A percentile compares a stretch with the other conserved stretches of the same genome.
These are phyloP conservation scores for Dioctria rufipes DNA, from an alignment of 2,888 invertebrate genomes.

Conservation along the genomic window DNA sequence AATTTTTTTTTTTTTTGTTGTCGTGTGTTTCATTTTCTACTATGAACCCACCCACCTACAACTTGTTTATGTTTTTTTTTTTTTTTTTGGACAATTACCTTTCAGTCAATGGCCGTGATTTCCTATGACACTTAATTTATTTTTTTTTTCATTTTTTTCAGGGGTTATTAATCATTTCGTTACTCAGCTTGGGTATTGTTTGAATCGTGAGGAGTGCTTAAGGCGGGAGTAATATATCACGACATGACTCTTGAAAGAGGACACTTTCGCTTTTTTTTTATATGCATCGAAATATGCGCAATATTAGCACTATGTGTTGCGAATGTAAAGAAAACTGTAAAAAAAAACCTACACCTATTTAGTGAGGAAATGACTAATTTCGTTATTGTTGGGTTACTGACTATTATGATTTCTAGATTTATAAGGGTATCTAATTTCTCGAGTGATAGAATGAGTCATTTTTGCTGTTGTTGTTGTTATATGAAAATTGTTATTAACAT, in stretches of 20 bases:
- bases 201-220: not conserved
- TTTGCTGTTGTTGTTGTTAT: no score
- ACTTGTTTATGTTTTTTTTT: no score
- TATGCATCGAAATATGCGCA: no score
- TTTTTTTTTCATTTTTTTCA: not conserved
- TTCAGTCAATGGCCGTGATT: not conserved
- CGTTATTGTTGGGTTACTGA: no score
- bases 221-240: not conserved
- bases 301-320: no score
- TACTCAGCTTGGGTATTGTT: not conserved
- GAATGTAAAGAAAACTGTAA: no score
- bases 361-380: no score
- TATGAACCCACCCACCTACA: not conserved
- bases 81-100: not conserved
- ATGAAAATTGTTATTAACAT: no score
- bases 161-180: not conserved
- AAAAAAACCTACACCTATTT: no score
- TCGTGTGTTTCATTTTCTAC: not conserved
- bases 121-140: not conserved
- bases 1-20: not conserved
- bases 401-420: no score
- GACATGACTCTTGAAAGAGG: conserved; percentile 25
- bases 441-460: no score
- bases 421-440: no score
- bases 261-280: conserved; percentile 24